Evolutionary conservation across 2,888 invertebrate genomes (phyloP).

Genomic region (Anodontia alba): DNA sequence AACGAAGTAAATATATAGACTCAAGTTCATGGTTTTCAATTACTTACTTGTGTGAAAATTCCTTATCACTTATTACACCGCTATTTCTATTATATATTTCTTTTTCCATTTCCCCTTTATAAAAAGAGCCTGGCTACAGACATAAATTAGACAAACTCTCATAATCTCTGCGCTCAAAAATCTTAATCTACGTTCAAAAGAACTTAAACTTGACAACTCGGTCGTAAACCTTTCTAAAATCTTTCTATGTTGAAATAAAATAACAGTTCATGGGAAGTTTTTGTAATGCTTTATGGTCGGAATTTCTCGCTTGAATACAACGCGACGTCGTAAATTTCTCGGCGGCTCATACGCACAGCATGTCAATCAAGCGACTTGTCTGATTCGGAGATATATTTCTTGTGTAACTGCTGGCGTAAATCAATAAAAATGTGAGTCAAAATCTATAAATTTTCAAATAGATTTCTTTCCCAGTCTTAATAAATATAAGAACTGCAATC

Average conservation of each 20-base stretch:
- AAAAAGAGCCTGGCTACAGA: neutral
- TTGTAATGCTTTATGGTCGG: slow-evolving; percentile 29
- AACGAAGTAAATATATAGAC: too few relatives aligned
- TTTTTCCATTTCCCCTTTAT: neutral
- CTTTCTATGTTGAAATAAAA: slow-evolving; percentile 28
- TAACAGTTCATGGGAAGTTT: slow-evolving; percentile 23
- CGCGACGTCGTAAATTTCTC: slow-evolving; percentile 33
- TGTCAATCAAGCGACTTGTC: slow-evolving; percentile 10
- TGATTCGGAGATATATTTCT: slow-evolving; percentile 11
- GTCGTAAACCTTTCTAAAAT: slow-evolving; percentile 37
- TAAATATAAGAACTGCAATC: neutral
- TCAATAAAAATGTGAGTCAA: neutral
- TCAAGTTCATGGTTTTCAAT: too few relatives aligned
- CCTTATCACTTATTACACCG: neutral
- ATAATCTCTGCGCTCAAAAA: neutral
- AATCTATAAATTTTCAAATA: neutral
- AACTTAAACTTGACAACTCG: slow-evolving; percentile 36
- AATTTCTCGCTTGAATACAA: slow-evolving; percentile 21
- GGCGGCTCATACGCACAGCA: slow-evolving; percentile 1
- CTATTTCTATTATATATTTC: slow-evolving; percentile 7
- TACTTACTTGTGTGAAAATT: neutral
- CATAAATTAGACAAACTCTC: slow-evolving; percentile 9
- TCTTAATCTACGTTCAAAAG: slow-evolving; percentile 24
- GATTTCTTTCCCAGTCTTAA: neutral
- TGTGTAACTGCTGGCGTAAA: slow-evolving; percentile 2